Evolutionary conservation across 1,140 invertebrate species (phyloP).

Genomic region (Ceratina japonica): DNA sequence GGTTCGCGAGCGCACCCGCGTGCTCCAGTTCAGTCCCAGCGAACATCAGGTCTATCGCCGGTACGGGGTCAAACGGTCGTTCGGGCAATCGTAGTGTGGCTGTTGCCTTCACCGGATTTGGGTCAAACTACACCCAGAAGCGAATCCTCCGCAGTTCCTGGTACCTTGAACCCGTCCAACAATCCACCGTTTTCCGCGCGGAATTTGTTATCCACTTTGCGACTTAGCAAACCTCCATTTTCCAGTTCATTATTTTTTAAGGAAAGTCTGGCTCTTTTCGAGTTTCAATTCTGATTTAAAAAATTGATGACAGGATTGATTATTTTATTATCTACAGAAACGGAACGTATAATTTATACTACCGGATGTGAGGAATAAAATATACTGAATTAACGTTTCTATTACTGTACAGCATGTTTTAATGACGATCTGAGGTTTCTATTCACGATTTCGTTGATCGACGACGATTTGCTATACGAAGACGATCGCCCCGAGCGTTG

Average conservation of each 20-base stretch:
- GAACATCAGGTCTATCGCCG: constrained; percentile 12
- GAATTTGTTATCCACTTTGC: neutral
- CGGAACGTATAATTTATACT: no score
- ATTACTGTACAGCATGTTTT: no score
- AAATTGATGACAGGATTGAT: neutral
- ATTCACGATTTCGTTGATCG: neutral
- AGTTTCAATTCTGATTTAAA: neutral
- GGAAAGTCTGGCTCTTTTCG: constrained; percentile 23
- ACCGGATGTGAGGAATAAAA: neutral
- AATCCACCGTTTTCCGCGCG: neutral
- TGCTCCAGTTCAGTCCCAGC: constrained; percentile 28
- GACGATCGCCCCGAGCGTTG: neutral
- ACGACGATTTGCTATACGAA: no score
- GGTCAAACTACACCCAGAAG: constrained; percentile 40
- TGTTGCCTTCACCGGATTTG: constrained; percentile 42
- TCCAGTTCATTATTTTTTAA: neutral
- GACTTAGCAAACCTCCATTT: neutral
- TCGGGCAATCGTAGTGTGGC: constrained; percentile 34
- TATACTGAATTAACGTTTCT: no score
- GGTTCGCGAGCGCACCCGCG: no score
- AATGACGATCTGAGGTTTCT: neutral
- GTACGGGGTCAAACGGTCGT: constrained; percentile 52
- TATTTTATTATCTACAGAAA: no score
- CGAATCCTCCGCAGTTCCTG: constrained; percentile 34
- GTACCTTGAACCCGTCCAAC: constrained; percentile 23